phyloP scores from a whole-genome alignment of 2,113 vertebrate genomes.

The Dascyllus trimaculatus region DNA sequence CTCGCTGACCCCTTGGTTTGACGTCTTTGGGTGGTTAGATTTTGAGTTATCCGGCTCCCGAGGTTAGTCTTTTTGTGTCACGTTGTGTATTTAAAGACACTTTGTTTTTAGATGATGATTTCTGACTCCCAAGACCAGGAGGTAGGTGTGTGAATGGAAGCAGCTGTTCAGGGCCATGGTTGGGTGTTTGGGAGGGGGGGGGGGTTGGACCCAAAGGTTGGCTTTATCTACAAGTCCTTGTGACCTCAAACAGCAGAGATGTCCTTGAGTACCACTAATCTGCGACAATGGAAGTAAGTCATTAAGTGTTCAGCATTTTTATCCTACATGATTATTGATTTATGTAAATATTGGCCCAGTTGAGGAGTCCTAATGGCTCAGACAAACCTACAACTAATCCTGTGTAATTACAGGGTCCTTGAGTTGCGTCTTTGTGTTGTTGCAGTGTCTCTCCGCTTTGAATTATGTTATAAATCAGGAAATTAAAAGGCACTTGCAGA shows the following conservation, averaged over 20 bases:
- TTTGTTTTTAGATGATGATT: slow-evolving; percentile 72
- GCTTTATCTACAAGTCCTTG: slow-evolving; percentile 13
- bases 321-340: slow-evolving; percentile 54
- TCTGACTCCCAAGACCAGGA: slow-evolving; percentile 28
- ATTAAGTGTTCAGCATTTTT: slow-evolving; percentile 41
- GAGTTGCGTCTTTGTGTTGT: slow-evolving; percentile 5
- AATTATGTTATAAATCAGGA: slow-evolving; percentile 19
- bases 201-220: not conserved
- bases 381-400: slow-evolving; percentile 48
- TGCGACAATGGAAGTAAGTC: slow-evolving; percentile 44
- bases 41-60: slow-evolving; percentile 40
- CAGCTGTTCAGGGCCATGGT: slow-evolving; percentile 62
- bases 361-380: slow-evolving; percentile 34
- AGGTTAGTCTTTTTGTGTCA: slow-evolving; percentile 67
- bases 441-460: not conserved
- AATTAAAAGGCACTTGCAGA: slow-evolving; percentile 24
- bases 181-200: not conserved
- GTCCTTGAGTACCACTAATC: slow-evolving; percentile 50
- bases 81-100: slow-evolving; percentile 52
- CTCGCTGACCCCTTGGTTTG: slow-evolving; percentile 58
- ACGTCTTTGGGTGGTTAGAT: slow-evolving; percentile 33
- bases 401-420: slow-evolving; percentile 18
- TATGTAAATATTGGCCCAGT: slow-evolving; percentile 57
- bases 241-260: slow-evolving; percentile 56
- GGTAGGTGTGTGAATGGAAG: slow-evolving; percentile 55